These are phyloP conservation scores for Dryococelus australis DNA, from an alignment of 2,888 invertebrate genomes.

Conservation along the genomic window DNA sequence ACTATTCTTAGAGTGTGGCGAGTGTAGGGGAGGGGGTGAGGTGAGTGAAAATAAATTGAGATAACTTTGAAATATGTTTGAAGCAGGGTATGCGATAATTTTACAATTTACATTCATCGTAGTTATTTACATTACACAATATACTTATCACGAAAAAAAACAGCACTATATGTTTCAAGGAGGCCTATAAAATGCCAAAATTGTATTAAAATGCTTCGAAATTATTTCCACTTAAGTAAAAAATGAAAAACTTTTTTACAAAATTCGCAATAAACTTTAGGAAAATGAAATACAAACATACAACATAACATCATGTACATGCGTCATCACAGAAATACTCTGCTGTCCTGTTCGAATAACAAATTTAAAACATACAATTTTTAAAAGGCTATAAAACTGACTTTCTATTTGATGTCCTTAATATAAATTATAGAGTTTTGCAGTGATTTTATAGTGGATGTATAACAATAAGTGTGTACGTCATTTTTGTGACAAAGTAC, in stretches of 20 bases:
- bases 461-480: neutral
- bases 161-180: no score
- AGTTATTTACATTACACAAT: no score
- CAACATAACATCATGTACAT: neutral
- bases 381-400: neutral
- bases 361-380: neutral
- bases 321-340: neutral
- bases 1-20: no score
- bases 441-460: neutral
- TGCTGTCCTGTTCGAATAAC: neutral
- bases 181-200: no score
- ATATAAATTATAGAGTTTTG: no score
- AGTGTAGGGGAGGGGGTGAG: no score
- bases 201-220: neutral
- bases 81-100: no score
- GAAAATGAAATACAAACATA: neutral
- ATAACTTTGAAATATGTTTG: no score
- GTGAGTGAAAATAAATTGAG: no score
- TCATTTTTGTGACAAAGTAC: neutral
- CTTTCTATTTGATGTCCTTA: neutral
- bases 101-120: no score
- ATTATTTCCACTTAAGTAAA: neutral
- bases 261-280: neutral
- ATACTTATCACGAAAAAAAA: no score
- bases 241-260: neutral